Evolutionary conservation across 2,113 vertebrate species (phyloP), one percentile per base, ranked within the genome.

Genomic region (Gallinago paraguaiae): DNA sequence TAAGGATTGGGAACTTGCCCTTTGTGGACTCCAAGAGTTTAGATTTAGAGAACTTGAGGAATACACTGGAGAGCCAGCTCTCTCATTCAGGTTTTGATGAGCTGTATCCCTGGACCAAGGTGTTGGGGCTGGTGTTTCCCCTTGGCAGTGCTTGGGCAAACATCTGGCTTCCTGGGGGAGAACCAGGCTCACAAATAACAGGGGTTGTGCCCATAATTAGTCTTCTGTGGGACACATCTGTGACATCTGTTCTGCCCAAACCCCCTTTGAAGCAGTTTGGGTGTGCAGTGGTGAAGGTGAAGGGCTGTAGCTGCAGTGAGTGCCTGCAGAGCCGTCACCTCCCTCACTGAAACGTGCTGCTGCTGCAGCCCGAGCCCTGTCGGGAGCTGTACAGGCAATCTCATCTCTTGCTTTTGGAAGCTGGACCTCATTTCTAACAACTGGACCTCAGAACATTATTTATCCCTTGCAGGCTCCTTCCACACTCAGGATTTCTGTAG

Each of bases 401-500:
- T 2, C 15, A 14, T 0, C 28, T 17, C 3, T 0, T 0, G 39
- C 71, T 45, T 19, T 5, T 16, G 7, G 6, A 35, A 45, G 23
- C 0, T 81, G 48, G 11, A 9, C 15, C 56, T 27, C 0, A 0
- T 13, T 53, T 2, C 11, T 45, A 35, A 2, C 30, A 35, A 14
- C 22, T 10, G 5, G 43, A 41, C 13, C 33, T 19, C 39, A 11
- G 3, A 10, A 46, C 19, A 20, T 2, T 37, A 11, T 14, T 17
- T 43, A 28, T 51, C 13, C 63, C 41, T 12, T 17, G 39, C n/a
- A 23, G 75, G 1, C 25, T 7, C 39, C 30, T 39, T 23, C 11
- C 5, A 0, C 8, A 43, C 19, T 31, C 2, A 0, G 1, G 0
- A 0, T 12, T 37, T 11, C 37, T 37, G 59, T 3, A 24, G 33